A percentile compares a stretch with the other conserved stretches of the same genome.
phyloP scores from a whole-genome alignment of 2,797 vertebrate genomes.

The Syncerus caffer region DNA sequence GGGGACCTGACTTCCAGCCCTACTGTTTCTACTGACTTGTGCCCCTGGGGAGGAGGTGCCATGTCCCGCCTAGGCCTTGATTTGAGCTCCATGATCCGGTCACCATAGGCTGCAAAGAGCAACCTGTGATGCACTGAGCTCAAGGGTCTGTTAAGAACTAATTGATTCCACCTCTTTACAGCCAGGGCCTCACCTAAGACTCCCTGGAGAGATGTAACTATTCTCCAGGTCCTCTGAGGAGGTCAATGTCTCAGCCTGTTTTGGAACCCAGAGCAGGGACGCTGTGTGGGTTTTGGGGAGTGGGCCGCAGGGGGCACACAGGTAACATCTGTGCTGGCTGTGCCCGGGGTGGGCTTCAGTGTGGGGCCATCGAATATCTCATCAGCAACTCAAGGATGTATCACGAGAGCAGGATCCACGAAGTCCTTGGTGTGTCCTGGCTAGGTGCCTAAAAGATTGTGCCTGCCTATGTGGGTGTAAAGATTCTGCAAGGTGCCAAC shows the following conservation, averaged over 20 bases:
- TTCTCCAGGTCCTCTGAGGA: conserved; percentile 14
- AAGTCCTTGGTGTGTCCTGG: neutral
- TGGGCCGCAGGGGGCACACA: neutral
- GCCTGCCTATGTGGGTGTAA: neutral
- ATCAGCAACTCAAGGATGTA: neutral
- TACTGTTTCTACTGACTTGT: neutral
- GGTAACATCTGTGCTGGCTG: neutral
- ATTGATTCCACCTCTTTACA: neutral
- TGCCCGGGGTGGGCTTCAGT: neutral
- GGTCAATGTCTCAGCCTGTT: neutral
- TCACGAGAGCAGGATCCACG: neutral
- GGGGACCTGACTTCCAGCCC: neutral
- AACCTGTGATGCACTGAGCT: neutral
- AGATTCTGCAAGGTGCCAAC: neutral
- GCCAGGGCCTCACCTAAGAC: neutral
- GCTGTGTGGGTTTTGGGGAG: neutral
- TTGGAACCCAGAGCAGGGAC: neutral
- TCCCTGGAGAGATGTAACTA: neutral
- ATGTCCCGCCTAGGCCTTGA: neutral
- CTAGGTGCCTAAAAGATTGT: neutral
- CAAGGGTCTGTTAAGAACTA: neutral
- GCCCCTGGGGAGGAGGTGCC: neutral
- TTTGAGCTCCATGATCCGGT: neutral
- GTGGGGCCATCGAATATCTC: neutral
- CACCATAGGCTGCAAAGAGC: neutral